These are phyloP conservation scores for Solenopsis invicta DNA, from an alignment of 1,140 invertebrate species.

Conservation along the genomic window DNA sequence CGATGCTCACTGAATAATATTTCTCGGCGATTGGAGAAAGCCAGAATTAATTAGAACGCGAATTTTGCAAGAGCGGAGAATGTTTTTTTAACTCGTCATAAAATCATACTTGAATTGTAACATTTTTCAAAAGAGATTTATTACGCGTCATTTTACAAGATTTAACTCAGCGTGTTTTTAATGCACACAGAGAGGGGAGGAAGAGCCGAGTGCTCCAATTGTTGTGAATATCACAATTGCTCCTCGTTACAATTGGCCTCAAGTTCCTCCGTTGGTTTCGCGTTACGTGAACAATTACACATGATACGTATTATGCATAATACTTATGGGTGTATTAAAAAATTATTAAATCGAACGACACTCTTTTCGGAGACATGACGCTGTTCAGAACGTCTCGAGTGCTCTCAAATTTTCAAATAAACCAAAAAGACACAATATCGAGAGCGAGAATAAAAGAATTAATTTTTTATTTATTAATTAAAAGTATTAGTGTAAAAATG, in stretches of 20 bases:
- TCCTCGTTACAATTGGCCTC: conserved; percentile 29
- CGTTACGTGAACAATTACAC: conserved; percentile 12
- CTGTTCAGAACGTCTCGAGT: not conserved
- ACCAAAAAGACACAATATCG: not conserved
- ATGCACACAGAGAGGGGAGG: not conserved
- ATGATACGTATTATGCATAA: not conserved
- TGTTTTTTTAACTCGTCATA: not conserved
- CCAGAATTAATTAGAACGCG: not conserved
- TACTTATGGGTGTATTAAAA: conserved; percentile 18
- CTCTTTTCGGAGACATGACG: not conserved
- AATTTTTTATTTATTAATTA: not conserved
- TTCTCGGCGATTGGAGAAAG: conserved; percentile 8
- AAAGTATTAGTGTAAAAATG: not conserved
- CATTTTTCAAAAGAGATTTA: not conserved
- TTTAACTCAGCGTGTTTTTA: not conserved
- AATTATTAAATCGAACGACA: not conserved
- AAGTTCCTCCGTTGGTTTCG: conserved; percentile 24
- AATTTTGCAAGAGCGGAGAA: not conserved
- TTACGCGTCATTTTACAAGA: not conserved
- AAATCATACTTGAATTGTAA: not conserved
- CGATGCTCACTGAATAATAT: not conserved
- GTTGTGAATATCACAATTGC: conserved; percentile 43
- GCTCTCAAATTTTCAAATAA: not conserved
- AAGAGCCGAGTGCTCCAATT: conserved; percentile 15
- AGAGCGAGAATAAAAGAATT: not conserved